Percentiles rank a stretch among this genome's conserved stretches.
phyloP scores from a whole-genome alignment of 2,797 vertebrate genomes.

The Microctenopoma stevenorrisi region DNA sequence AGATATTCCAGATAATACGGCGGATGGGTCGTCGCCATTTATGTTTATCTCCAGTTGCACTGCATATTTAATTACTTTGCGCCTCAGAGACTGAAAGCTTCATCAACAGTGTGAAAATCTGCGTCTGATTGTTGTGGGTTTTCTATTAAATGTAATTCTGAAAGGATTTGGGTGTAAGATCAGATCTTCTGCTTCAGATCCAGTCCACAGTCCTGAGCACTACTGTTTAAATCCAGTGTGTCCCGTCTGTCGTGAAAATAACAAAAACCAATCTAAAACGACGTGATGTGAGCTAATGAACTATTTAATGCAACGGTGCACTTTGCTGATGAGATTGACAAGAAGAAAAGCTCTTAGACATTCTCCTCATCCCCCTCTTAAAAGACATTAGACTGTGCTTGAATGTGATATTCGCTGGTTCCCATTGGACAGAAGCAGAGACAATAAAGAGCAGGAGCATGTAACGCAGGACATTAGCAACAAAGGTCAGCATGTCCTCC shows the following conservation, averaged over 20 bases:
- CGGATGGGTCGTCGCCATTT: not conserved
- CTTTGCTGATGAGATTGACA: constrained; percentile 49
- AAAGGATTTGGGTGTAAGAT: not conserved
- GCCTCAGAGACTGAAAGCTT: not conserved
- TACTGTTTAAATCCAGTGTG: not conserved
- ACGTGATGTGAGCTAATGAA: constrained; percentile 26
- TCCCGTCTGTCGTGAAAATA: constrained; percentile 18
- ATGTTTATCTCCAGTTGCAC: not conserved
- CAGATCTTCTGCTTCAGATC: not conserved
- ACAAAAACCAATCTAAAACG: constrained; percentile 20
- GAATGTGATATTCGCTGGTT: constrained; percentile 4
- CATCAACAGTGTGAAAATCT: not conserved
- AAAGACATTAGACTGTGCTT: constrained; percentile 41
- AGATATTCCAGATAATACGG: not conserved
- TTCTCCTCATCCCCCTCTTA: constrained; percentile 18
- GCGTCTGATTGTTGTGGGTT: not conserved
- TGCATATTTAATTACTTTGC: not conserved
- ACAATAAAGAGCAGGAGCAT: constrained; percentile 20
- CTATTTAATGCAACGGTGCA: constrained; percentile 16
- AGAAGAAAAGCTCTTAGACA: constrained; percentile 31
- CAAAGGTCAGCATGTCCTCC: constrained; percentile 12
- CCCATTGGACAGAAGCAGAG: not conserved
- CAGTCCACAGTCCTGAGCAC: not conserved
- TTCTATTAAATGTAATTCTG: not conserved
- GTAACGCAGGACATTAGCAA: constrained; percentile 23